Base-by-base conservation (phyloP, 2,888 invertebrate species). In the Cremastinae sp. region DNA sequence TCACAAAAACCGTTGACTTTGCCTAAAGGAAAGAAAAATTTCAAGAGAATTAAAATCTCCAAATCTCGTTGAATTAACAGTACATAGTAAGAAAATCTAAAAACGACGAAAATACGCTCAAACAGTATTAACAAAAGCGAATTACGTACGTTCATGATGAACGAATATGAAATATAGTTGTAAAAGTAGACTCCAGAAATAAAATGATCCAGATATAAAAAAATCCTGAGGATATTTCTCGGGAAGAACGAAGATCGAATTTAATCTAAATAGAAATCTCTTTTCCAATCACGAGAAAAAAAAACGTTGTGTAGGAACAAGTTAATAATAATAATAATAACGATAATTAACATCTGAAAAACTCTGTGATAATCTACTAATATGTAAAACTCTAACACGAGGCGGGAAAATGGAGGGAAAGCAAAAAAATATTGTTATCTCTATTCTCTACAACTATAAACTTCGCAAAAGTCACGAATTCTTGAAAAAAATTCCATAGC, bases 291-390 rank as follows among this genome's bases (percentile, higher is more conserved):
- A 39, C 47, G 28, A 43, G 56, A 61, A 74, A 64, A 37, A 39
- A 51, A 37, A 51, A 28, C 5, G 28, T 28, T 14, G 0, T 39
- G 47, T 20, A 39, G 12, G 18, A 35, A 35, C 22, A 61, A 45
- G 8, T 28, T 28, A 5, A 28, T 45, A 61, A 59, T 61, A 61
- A 22, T 49, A n/a, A 59, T 68, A 61, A 59, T 58, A 74, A 65
- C 65, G 71, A 72, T 75, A 59, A 77, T 77, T 75, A 73, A 74
- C 76, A 76, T 81, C 79, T 80, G 65, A 77, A 14, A 74, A 78
- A 82, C 79, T 80, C 81, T 82, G 82, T 82, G 82, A 82, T 81
- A 80, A 82, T 65, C 61, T 66, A 74, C 70, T 71, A 75, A 78
- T 70, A 72, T 58, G 58, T 61, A 66, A 43, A 47, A 41, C 77